These are phyloP conservation scores for Callimorpha dominula DNA, from an alignment of 2,888 invertebrate genomes.

Conservation along the genomic window DNA sequence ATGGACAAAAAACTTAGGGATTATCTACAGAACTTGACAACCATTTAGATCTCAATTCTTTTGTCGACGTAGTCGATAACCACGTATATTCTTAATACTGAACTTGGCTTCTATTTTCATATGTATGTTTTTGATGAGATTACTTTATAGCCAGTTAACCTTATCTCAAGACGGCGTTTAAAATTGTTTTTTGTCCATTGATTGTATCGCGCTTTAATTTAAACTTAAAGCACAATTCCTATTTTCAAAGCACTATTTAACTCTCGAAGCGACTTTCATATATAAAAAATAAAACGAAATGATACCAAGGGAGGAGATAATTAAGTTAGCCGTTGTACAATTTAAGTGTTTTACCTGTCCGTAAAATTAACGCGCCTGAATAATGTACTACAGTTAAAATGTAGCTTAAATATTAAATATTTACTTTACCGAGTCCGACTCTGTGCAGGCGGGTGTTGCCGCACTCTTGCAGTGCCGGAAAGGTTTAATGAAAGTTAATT, in stretches of 20 bases:
- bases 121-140: too few relatives aligned
- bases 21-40: too few relatives aligned
- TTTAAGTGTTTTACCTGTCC: constrained; percentile 45
- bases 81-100: too few relatives aligned
- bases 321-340: constrained; percentile 37
- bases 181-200: too few relatives aligned
- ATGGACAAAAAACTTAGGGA: too few relatives aligned
- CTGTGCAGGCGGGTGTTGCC: constrained; percentile 10
- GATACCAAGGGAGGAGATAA: constrained; percentile 27
- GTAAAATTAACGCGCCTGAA: constrained; percentile 45
- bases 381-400: constrained; percentile 48
- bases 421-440: constrained; percentile 32
- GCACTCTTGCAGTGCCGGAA: constrained; percentile 1
- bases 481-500: constrained; percentile 19
- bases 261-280: constrained; percentile 6
- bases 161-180: too few relatives aligned
- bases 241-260: neutral
- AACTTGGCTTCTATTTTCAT: too few relatives aligned
- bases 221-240: neutral
- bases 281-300: constrained; percentile 23
- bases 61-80: too few relatives aligned
- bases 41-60: too few relatives aligned
- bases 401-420: constrained; percentile 48
- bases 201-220: neutral
- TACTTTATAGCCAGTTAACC: too few relatives aligned